A percentile compares a stretch with the other conserved stretches of the same genome.
These are phyloP conservation scores for Brachyhypopomus occidentalis DNA, from an alignment of 2,113 vertebrate genomes.

Conservation along the genomic window DNA sequence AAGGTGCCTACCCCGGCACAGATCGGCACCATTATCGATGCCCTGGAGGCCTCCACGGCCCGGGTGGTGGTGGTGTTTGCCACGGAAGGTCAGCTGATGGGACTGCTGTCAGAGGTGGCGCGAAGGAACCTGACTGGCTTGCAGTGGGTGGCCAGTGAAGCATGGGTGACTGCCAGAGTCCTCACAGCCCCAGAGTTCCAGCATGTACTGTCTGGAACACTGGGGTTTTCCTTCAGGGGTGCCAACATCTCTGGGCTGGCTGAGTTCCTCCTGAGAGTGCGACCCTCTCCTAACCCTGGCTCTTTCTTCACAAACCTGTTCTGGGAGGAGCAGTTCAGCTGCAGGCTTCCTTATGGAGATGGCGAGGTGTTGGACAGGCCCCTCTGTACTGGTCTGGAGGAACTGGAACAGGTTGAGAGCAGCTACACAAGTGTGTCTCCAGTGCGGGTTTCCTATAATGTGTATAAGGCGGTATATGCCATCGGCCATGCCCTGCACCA, in stretches of 20 bases:
- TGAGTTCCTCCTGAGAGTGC: conserved; percentile 63
- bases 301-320: conserved; percentile 71
- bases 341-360: conserved; percentile 58
- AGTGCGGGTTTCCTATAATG: conserved; percentile 74
- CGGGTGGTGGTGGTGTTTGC: conserved; percentile 72
- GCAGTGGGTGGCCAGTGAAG: conserved; percentile 67
- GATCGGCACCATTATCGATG: conserved; percentile 62
- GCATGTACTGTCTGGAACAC: conserved; percentile 64
- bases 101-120: conserved; percentile 65
- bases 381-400: conserved; percentile 69
- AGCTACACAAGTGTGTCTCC: conserved; percentile 68
- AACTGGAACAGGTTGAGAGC: conserved; percentile 60
- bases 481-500: conserved; percentile 69
- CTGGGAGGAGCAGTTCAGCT: conserved; percentile 75
- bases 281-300: conserved; percentile 61
- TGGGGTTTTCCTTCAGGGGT: conserved; percentile 72
- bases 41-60: conserved; percentile 65
- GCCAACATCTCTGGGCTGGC: conserved; percentile 57
- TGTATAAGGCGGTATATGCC: conserved; percentile 74
- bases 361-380: conserved; percentile 19
- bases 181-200: conserved; percentile 67
- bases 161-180: conserved; percentile 65
- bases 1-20: conserved; percentile 57
- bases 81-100: conserved; percentile 68
- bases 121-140: conserved; percentile 68